Evolutionary conservation across 2,113 vertebrate genomes (phyloP), one percentile per base, ranked within the genome.

Genomic region (Campylomormyrus tamandua): DNA sequence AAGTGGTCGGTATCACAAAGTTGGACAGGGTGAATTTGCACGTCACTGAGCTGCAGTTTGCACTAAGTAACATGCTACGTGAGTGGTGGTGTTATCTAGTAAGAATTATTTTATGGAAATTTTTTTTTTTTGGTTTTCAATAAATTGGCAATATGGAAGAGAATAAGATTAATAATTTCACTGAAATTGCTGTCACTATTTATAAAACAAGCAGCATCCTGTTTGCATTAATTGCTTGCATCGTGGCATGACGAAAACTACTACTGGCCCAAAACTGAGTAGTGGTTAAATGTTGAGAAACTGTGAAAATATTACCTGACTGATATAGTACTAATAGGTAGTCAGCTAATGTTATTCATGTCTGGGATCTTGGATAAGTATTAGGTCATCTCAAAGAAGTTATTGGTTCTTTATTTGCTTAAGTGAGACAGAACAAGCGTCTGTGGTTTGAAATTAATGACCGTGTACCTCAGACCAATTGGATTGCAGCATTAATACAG

Each of bases 91-190:
- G 62, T 70, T 42, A 5, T 7, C 39, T 80, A 39, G 35, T 42
- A 80, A 80, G 74, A 39, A 35, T 70, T 31, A 27, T 27, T 66
- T 66, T 42, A 88, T 7, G 92, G 49, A 66, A n/a, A 9, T 91
- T 13, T 89, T 92, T 11, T 92, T 11, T 89, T 89, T 91, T 92
- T 49, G 83, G 91, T 83, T 92, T 93, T 91, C 93, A 96, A 99
- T 98, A 98, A 98, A 98, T 99, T 94, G 98, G 98, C 91, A 98
- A 99, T 94, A 98, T 99, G 92, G 98, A 99, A 95, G 98, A 99
- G 93, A 99, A 96, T 95, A 97, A 97, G 92, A 98, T 99, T 91
- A 96, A 98, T 90, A 98, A 98, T 89, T 95, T 95, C 90, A 96
- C 96, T 92, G 95, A 97, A 91, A 96, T 96, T 91, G 97, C 97